Percentiles rank a stretch among this genome's conserved stretches.
Evolutionary conservation across 2,113 vertebrate genomes (phyloP).

Genomic region (Oceanodroma tethys): DNA sequence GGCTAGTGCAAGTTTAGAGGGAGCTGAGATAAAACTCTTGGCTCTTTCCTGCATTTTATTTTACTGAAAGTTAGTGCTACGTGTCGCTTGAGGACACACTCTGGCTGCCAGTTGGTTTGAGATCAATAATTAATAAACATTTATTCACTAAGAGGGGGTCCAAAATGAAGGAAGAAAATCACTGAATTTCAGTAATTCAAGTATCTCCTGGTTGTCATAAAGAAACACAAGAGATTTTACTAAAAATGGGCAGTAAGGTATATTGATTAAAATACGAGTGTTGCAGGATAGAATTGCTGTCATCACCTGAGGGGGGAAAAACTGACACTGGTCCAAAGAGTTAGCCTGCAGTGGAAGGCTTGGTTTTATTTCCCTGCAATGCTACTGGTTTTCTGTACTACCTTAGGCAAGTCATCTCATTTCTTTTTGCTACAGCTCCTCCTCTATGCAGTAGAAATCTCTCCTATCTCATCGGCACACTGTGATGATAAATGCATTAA

Average conservation of each 20-base stretch:
- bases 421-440: neutral
- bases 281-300: neutral
- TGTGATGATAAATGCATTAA: neutral
- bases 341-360: neutral
- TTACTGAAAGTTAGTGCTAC: neutral
- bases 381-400: neutral
- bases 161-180: neutral
- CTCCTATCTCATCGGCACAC: neutral
- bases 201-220: conserved; percentile 26
- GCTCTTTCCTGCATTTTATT: neutral
- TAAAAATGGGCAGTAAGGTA: conserved; percentile 20
- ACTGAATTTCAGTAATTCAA: conserved; percentile 3
- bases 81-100: neutral
- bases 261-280: conserved; percentile 7
- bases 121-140: neutral
- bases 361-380: neutral
- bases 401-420: neutral
- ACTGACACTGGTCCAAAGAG: neutral
- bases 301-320: neutral
- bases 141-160: neutral
- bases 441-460: neutral
- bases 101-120: neutral
- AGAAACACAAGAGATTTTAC: conserved; percentile 24
- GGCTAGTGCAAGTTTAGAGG: neutral
- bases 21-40: neutral